A percentile compares a stretch with the other conserved stretches of the same genome.
phyloP scores from a whole-genome alignment of 2,888 invertebrate genomes.

The Synergus umbraculus region DNA sequence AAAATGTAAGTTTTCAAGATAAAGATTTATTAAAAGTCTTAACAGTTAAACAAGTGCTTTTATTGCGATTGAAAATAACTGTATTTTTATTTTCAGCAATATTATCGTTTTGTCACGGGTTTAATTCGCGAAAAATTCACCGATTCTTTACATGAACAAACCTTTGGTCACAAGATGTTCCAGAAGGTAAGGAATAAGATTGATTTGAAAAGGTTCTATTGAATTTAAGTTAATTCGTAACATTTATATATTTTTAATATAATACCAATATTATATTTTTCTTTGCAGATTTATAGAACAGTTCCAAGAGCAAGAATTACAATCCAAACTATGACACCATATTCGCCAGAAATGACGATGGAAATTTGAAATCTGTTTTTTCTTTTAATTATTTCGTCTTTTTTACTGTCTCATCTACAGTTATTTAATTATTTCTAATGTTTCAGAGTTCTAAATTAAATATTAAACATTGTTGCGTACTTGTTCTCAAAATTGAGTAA shows the following conservation, averaged over 20 bases:
- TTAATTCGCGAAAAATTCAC: constrained; percentile 11
- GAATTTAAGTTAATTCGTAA: not conserved
- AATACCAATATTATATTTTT: not conserved
- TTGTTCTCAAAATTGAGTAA: not conserved
- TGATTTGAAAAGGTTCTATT: not conserved
- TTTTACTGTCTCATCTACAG: not conserved
- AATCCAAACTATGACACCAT: not conserved
- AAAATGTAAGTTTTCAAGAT: not conserved
- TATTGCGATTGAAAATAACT: not conserved
- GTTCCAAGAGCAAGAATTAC: constrained; percentile 9
- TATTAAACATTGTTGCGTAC: not conserved
- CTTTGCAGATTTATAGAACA: not conserved
- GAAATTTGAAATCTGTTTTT: not conserved
- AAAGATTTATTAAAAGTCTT: not conserved
- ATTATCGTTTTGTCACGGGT: not conserved
- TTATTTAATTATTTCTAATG: not conserved
- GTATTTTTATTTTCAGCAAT: not conserved
- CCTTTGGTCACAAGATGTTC: not conserved
- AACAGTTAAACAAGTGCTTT: not conserved
- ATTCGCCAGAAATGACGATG: not conserved
- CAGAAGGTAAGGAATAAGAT: constrained; percentile 9
- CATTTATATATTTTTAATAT: not conserved
- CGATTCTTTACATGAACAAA: constrained; percentile 15
- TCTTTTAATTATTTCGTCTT: not conserved
- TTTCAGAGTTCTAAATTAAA: not conserved